phyloP scores from a whole-genome alignment of 2,797 vertebrate species.

The Myotis myotis region DNA sequence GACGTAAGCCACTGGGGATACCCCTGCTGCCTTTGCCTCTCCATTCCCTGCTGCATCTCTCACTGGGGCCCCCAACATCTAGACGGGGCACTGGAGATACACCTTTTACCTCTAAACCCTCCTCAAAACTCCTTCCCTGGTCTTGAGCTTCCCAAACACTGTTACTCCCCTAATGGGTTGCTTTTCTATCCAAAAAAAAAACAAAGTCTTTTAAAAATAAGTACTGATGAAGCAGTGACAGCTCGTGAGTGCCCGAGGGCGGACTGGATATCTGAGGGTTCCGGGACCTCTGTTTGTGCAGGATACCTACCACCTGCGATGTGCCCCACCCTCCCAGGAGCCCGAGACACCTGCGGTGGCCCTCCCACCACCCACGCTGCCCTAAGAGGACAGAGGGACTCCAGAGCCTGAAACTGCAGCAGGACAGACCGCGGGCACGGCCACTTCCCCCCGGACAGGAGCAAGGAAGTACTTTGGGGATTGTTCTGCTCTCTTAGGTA shows the following conservation, averaged over 20 bases:
- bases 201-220: neutral
- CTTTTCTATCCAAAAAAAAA: neutral
- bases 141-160: neutral
- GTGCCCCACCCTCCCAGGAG: no score
- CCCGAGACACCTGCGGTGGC: accelerated
- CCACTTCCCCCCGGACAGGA: accelerated
- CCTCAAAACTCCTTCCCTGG: neutral
- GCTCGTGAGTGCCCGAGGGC: neutral
- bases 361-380: accelerated
- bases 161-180: neutral
- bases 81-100: neutral
- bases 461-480: accelerated
- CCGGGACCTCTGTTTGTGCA: accelerated
- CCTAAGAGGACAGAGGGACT: neutral
- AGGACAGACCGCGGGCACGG: neutral
- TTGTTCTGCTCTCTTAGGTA: no score
- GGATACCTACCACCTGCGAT: no score
- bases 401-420: neutral
- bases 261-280: no score
- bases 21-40: neutral
- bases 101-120: neutral
- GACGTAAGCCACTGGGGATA: no score
- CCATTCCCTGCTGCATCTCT: accelerated
- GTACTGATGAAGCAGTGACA: neutral
- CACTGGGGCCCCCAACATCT: neutral